Base-by-base conservation (phyloP, 2,113 vertebrate species). In the Elachura formosa region DNA sequence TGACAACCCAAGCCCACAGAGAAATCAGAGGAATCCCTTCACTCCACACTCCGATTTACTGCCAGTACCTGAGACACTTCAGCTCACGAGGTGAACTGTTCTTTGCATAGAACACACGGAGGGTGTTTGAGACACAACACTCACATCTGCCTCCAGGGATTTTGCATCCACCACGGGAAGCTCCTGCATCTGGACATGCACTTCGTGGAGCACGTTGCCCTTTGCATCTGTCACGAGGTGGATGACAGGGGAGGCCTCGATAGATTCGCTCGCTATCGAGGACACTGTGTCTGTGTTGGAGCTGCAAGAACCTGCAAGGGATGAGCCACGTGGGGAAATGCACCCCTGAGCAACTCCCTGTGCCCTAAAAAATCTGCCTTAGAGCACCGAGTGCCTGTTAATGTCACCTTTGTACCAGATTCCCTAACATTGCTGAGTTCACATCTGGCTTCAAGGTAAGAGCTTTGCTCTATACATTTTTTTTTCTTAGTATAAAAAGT, bases 141-240 rank as follows among this genome's bases (percentile, higher is more conserved):
- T 94, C 73, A 97, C 98, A 15, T 98, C 98, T 22, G 95, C 76
- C 23, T 88, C 91, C 56, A 97, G 62, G 12, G 97, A 64, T 58
- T 97, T 97, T 8, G 94, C 67, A 84, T 97, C 96, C n/a, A 98
- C 87, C 66, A 98, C n/a, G 0, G 98, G 97, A 26, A 98, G 96
- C 12, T 98, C 98, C 93, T 99, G 98, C 98, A 99, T 98, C 92
- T 99, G 99, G 43, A 99, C 98, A 2, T 99, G 99, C 71, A 99
- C 98, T 87, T 99, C 98, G 1, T 99, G 99, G 49, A 99, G 98
- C 56, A 99, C 97, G 2, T 99, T 99, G 87, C 98, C 99, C 68
- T 99, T 98, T 15, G 97, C 98, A 33, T 98, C 97, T 21, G 99
- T 98, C 55, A 99, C 98, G 17, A 99, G 97, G 41, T 98, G 98